Conservation (phyloP, 1,140 invertebrate genomes). For the Hyles euphorbiae region DNA sequence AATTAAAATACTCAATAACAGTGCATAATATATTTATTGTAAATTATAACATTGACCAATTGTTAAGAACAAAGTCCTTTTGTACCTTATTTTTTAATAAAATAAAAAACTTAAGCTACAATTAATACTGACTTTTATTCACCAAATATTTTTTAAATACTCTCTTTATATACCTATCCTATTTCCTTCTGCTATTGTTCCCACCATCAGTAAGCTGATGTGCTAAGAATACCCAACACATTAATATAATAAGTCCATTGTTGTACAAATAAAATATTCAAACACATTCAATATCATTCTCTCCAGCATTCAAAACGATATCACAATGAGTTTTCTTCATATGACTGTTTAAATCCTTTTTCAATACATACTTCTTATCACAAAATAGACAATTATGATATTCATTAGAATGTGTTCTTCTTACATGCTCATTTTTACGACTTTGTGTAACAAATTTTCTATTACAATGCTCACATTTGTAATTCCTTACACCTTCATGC, state of each 20-base stretch:
- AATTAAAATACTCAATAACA: conserved; percentile 30
- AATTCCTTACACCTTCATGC: conserved; percentile 41
- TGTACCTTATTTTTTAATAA: conserved; percentile 49
- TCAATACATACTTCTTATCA: conserved; percentile 49
- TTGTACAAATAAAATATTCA: too few species aligned
- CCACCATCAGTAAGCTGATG: too few species aligned
- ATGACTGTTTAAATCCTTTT: conserved; percentile 48
- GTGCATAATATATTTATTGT: conserved; percentile 30
- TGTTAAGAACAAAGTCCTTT: conserved; percentile 36
- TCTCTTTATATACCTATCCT: neutral
- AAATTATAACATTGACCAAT: conserved; percentile 15
- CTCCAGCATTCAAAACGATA: neutral
- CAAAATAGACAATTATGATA: conserved; percentile 40
- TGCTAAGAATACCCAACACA: too few species aligned
- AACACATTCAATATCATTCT: too few species aligned
- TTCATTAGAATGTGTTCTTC: conserved; percentile 42
- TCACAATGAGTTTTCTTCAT: conserved; percentile 38
- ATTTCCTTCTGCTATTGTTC: too few species aligned
- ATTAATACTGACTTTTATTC: conserved; percentile 10
- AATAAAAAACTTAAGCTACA: conserved; percentile 38
- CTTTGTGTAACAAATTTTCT: conserved; percentile 46
- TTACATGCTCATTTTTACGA: conserved; percentile 48
- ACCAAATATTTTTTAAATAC: neutral
- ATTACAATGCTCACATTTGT: conserved; percentile 43
- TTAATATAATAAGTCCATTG: too few species aligned